Percentiles rank a stretch among this genome's conserved stretches.
phyloP scores from a whole-genome alignment of 2,888 invertebrate genomes.

The Stenodema calcarata region DNA sequence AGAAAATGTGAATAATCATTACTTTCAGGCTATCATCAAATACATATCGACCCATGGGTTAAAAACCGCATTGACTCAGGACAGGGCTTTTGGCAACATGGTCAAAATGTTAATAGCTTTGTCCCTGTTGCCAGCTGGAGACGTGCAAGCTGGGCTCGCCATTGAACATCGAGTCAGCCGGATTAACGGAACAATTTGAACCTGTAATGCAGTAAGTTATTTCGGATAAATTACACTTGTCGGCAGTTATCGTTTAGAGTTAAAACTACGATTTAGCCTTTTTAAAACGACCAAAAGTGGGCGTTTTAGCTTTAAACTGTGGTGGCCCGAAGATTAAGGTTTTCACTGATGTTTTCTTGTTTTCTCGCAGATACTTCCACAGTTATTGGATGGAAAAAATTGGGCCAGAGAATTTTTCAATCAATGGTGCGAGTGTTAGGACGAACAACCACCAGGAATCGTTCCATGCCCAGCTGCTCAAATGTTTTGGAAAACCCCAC shows the following conservation, averaged over 20 bases:
- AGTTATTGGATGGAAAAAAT: not conserved
- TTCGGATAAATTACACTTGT: not conserved
- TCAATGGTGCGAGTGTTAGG: not conserved
- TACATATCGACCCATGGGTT: not conserved
- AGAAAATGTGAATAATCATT: not conserved
- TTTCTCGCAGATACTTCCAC: not conserved
- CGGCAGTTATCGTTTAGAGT: not conserved
- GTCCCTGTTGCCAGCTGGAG: not conserved
- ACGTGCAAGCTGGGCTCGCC: not conserved
- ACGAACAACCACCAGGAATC: no score
- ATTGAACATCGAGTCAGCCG: not conserved
- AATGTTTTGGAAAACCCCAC: no score
- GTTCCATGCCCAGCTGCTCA: no score
- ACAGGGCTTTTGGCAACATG: conserved; percentile 8
- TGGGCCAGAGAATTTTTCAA: not conserved
- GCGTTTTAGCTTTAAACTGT: not conserved
- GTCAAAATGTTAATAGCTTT: conserved; percentile 1
- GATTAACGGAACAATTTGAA: not conserved
- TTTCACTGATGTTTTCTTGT: not conserved
- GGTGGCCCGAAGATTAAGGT: not conserved
- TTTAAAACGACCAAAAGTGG: not conserved
- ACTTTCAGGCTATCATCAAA: conserved; percentile 2
- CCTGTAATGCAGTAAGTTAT: not conserved
- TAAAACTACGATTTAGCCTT: not conserved
- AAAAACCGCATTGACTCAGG: not conserved